phyloP scores from a whole-genome alignment of 2,797 vertebrate species.

The Somateria mollissima region DNA sequence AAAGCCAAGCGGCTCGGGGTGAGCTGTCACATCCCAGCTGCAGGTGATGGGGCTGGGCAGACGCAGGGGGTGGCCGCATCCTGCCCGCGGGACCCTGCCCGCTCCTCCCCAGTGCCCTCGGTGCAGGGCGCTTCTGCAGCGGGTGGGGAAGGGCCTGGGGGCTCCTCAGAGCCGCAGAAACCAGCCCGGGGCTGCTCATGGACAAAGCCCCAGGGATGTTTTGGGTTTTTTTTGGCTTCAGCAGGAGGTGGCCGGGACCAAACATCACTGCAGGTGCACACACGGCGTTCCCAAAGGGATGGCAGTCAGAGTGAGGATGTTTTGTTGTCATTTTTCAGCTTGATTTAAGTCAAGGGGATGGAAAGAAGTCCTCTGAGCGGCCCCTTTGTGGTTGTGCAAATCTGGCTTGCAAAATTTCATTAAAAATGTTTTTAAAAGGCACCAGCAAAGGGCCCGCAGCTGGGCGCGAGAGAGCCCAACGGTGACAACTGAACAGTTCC shows the following conservation, averaged over 20 bases:
- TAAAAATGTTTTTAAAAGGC: neutral
- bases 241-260: neutral
- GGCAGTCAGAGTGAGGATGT: neutral
- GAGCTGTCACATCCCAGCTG: rapidly evolving
- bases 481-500: neutral
- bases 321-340: neutral
- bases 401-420: neutral
- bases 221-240: neutral
- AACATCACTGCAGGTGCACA: neutral
- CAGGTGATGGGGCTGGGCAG: neutral
- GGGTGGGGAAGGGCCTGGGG: neutral
- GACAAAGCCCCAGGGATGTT: neutral
- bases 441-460: neutral
- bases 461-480: neutral
- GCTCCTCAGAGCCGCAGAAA: neutral
- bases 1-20: neutral
- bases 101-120: too few species aligned
- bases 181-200: neutral
- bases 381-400: neutral
- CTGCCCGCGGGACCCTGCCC: too few species aligned
- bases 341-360: neutral
- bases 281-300: neutral
- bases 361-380: neutral
- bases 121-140: neutral
- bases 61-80: too few species aligned